Conservation (phyloP, 2,888 invertebrate species). For the Sepioteuthis lessoniana region DNA sequence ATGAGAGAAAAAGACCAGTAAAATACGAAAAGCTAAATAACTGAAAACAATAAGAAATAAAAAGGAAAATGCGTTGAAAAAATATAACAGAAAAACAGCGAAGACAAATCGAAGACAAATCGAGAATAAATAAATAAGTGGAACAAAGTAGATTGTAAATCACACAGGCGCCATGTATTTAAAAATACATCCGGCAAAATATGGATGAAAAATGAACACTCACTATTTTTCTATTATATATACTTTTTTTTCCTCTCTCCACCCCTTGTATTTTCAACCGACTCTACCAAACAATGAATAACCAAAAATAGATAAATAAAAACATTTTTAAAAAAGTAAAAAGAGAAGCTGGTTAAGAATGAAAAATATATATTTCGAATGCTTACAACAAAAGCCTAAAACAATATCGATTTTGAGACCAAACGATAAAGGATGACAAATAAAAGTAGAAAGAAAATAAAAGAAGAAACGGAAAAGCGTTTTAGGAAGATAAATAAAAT, state of each 20-base stretch:
- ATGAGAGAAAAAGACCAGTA: no score
- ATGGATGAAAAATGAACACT: not conserved
- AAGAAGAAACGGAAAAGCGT: not conserved
- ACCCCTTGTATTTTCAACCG: not conserved
- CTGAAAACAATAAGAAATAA: no score
- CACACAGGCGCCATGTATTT: not conserved
- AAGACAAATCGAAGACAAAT: not conserved
- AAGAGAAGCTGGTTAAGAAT: not conserved
- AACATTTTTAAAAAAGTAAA: not conserved
- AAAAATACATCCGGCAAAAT: not conserved
- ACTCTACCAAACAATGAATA: not conserved
- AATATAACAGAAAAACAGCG: no score
- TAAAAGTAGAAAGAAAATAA: not conserved
- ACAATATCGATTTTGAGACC: not conserved
- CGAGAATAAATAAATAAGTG: not conserved
- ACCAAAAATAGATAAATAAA: not conserved
- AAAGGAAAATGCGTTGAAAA: no score
- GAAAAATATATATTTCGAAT: not conserved
- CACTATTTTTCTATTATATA: not conserved
- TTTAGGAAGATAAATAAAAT: not conserved
- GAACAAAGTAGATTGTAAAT: not conserved
- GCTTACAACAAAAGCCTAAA: not conserved
- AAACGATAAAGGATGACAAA: not conserved
- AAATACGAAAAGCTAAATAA: no score
- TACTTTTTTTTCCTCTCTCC: not conserved